phyloP scores from a whole-genome alignment of 2,797 vertebrate genomes.

The Podargus strigoides region DNA sequence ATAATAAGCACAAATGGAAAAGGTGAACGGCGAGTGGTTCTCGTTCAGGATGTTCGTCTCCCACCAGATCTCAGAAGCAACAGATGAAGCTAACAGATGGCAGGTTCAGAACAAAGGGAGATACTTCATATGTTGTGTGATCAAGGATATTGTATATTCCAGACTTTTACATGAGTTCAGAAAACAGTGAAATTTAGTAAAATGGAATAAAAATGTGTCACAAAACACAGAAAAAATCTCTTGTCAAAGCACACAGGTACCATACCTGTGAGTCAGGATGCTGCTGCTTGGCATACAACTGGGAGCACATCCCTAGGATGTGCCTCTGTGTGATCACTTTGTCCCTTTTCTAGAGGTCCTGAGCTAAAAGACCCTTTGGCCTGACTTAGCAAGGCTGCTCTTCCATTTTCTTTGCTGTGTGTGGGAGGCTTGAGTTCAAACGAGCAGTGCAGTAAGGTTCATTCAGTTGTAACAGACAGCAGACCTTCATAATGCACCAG shows the following conservation, averaged over 20 bases:
- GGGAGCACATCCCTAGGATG: neutral
- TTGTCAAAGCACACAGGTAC: neutral
- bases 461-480: neutral
- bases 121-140: neutral
- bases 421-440: neutral
- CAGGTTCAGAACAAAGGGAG: neutral
- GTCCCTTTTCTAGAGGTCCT: neutral
- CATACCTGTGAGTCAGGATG: neutral
- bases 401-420: neutral
- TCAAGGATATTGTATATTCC: neutral
- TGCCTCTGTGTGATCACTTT: neutral
- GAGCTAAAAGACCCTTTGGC: neutral
- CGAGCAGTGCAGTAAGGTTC: neutral
- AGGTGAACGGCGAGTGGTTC: neutral
- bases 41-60: neutral
- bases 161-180: neutral
- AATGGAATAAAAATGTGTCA: neutral
- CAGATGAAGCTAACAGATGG: neutral
- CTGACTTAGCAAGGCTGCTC: neutral
- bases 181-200: neutral
- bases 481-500: neutral
- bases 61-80: neutral
- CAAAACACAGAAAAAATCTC: neutral
- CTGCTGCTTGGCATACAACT: neutral
- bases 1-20: neutral